Evolutionary conservation across 23 tunicate genomes (phyloP), one percentile per base, ranked within the genome.

Genomic region (Halocynthia aurantium): DNA sequence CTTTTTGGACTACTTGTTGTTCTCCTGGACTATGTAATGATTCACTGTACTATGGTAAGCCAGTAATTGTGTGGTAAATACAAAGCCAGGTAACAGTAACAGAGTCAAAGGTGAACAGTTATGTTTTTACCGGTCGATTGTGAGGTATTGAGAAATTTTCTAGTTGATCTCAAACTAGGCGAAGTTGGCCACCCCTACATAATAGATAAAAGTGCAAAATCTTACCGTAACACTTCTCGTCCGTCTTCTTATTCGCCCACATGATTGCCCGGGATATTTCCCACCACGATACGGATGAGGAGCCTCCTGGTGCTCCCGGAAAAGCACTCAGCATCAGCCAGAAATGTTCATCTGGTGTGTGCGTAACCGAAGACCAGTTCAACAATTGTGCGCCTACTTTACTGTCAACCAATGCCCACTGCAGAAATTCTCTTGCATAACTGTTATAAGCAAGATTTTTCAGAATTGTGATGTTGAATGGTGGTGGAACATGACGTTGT

Each of bases 381-480:
- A 85, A 69, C 55, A 85, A 64, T 7, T 61, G 72, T 69, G 55
- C 6, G 2, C 81, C 89, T 22, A 67, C 52, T 15, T 77, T 57
- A 50, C 89, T 79, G 9, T 79, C 76, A 22, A 62, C 71, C 0
- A 85, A 15, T 54, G 52, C 80, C 89, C 89, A 85, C 70, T 72
- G 63, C 10, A 85, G 73, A 50, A 85, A 85, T 53, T 22, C 8
- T 0, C 89, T 50, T 0, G 84, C 12, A 66, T 69, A 85, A 11
- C 72, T 67, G 56, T 85, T 85, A 76, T 85, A 85, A 7, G 89
- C 89, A 8, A 85, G 50, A 52, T 79, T 78, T 51, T 85, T 85
- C 70, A 51, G 53, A 8, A 85, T 65, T 20, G 73, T 79, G 78
- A 79, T 71, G 80, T 79, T 71, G 74, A 51, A 62, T 7, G 89